Evolutionary conservation across 2,113 vertebrate genomes (phyloP), one percentile per base, ranked within the genome.

Genomic region (Sebastes fasciatus): DNA sequence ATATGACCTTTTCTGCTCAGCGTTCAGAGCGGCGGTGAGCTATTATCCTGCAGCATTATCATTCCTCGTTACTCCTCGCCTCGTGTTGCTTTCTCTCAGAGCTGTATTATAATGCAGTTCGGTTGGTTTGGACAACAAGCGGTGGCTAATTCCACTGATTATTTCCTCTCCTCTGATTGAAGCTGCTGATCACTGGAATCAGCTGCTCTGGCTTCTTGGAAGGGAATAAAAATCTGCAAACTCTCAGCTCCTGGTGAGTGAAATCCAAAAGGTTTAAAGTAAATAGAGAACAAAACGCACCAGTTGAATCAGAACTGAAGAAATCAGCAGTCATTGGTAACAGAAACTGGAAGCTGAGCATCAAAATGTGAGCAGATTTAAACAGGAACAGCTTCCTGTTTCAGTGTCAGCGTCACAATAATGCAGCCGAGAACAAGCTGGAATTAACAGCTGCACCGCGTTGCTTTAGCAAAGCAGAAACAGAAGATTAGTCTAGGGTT

Each of bases 131-230:
- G 21, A 71, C 80, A 74, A 84, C 68, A 71, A 81, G 69, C 8
- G 61, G 54, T 0, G 17, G 23, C 61, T 57, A 66, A 67, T 82
- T 76, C 64, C 23, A 12, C 67, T 71, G 60, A 82, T 82, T 74
- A 19, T 66, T 77, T 73, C 63, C 63, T 77, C 16, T 23, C 3
- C 19, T 62, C 49, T 63, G 45, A 79, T 40, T 57, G 64, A 78
- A 76, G 60, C 34, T 26, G 77, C 67, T 49, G 63, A 69, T 72
- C 71, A 55, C 66, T 73, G 61, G 52, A 62, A 72, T 77, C 58
- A 60, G 67, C 69, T 79, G 76, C 10, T 79, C 26, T 40, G 40
- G 3, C 61, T 77, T 69, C 8, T 26, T 34, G 1, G 8, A 64
- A n/a, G 12, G 6, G 57, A 63, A 23, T 67, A n/a, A 75, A 77